Evolutionary conservation across 2,797 vertebrate species (phyloP).

Genomic region (Coregonus ussuriensis): DNA sequence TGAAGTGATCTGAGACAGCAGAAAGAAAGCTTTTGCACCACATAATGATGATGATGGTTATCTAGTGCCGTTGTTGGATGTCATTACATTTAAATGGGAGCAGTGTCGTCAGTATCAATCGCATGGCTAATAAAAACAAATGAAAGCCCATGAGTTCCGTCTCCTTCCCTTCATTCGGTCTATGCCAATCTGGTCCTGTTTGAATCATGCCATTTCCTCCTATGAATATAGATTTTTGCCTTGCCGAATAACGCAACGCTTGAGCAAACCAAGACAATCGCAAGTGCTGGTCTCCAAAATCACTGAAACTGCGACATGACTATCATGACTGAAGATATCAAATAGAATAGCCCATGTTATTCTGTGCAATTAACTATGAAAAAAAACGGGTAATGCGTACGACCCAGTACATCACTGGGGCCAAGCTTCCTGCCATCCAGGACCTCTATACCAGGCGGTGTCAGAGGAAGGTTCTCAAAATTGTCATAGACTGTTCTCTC

Average conservation of each 20-base stretch:
- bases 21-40: not conserved
- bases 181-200: not conserved
- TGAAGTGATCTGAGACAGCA: constrained; percentile 34
- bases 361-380: not conserved
- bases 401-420: no score
- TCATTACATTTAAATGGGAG: constrained; percentile 34
- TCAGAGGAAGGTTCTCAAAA: no score
- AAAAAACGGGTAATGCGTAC: no score
- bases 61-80: constrained; percentile 33
- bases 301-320: not conserved
- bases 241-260: no score
- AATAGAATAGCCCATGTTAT: not conserved
- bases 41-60: constrained; percentile 52
- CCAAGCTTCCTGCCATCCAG: no score
- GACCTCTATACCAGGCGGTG: no score
- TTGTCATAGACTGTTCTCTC: no score
- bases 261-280: not conserved
- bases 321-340: not conserved
- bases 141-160: not conserved
- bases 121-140: not conserved
- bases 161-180: not conserved
- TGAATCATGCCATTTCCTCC: not conserved
- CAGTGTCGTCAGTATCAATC: not conserved
- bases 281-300: not conserved
- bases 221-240: not conserved